phyloP scores from a whole-genome alignment of 2,113 vertebrate genomes.

The Salvelinus alpinus region DNA sequence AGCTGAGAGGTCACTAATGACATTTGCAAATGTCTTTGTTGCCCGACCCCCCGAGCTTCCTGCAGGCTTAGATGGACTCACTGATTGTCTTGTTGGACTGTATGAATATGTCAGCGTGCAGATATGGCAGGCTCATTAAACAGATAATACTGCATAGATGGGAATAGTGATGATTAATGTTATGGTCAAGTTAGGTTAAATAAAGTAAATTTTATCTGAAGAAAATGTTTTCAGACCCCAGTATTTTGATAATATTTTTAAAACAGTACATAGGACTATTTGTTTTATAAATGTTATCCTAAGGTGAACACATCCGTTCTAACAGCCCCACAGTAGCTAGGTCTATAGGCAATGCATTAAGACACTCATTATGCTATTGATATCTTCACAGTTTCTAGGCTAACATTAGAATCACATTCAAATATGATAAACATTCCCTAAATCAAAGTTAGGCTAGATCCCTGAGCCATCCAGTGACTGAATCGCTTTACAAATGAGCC shows the following conservation, averaged over 20 bases:
- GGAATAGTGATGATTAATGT: not conserved
- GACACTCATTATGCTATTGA: no score
- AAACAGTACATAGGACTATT: no score
- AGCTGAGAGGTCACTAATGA: constrained; percentile 78
- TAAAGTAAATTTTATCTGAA: no score
- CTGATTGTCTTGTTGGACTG: constrained; percentile 53
- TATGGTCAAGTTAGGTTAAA: no score
- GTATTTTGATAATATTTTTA: no score
- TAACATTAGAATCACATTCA: not conserved
- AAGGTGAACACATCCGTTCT: no score
- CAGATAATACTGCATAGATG: not conserved
- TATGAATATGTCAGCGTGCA: constrained; percentile 40
- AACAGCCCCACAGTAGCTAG: no score
- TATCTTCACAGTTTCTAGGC: not conserved
- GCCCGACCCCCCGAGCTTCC: constrained; percentile 31
- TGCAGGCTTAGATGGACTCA: constrained; percentile 37
- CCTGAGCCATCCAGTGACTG: not conserved
- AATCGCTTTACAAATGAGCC: constrained; percentile 19
- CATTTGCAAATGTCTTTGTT: constrained; percentile 80
- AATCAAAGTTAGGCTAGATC: not conserved
- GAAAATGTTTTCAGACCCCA: no score
- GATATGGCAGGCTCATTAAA: not conserved
- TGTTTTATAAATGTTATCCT: no score
- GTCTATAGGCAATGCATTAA: no score
- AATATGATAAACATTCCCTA: not conserved